Evolutionary conservation across 2,113 vertebrate genomes (phyloP).

Genomic region (Thinocorus orbignyianus): DNA sequence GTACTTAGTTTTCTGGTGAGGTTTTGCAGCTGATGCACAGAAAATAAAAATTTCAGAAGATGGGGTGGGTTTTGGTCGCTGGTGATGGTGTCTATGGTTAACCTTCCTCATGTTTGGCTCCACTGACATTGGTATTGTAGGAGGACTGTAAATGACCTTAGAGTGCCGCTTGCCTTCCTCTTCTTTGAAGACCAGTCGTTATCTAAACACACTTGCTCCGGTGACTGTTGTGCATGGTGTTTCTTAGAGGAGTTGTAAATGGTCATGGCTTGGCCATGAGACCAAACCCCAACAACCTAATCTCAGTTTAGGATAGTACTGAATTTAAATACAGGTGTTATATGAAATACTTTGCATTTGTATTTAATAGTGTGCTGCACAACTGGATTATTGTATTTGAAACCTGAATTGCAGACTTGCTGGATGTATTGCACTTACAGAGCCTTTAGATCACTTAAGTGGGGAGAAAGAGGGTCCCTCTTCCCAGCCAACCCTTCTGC

Average conservation of each 20-base stretch:
- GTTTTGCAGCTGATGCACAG: rapidly evolving
- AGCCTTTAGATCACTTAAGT: not conserved
- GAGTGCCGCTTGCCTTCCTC: not conserved
- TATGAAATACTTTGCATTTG: not conserved
- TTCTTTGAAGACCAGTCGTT: not conserved
- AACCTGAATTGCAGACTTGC: not conserved
- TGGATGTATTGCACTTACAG: no score
- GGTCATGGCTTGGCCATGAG: not conserved
- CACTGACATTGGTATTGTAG: rapidly evolving
- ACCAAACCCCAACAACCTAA: no score
- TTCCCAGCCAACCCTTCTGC: not conserved
- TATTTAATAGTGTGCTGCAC: not conserved
- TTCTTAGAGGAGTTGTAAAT: not conserved
- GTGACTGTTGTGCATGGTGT: not conserved
- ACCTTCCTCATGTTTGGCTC: not conserved
- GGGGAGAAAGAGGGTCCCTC: not conserved
- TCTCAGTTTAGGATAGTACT: not conserved
- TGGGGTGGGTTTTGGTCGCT: not conserved
- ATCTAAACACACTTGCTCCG: not conserved
- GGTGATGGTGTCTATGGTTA: not conserved
- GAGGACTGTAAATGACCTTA: not conserved
- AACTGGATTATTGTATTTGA: not conserved
- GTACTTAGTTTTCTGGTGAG: rapidly evolving
- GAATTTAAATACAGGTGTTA: not conserved
- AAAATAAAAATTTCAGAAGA: not conserved